Evolutionary conservation across 2,888 invertebrate genomes (phyloP).

Genomic region (Drosophila helvetica): DNA sequence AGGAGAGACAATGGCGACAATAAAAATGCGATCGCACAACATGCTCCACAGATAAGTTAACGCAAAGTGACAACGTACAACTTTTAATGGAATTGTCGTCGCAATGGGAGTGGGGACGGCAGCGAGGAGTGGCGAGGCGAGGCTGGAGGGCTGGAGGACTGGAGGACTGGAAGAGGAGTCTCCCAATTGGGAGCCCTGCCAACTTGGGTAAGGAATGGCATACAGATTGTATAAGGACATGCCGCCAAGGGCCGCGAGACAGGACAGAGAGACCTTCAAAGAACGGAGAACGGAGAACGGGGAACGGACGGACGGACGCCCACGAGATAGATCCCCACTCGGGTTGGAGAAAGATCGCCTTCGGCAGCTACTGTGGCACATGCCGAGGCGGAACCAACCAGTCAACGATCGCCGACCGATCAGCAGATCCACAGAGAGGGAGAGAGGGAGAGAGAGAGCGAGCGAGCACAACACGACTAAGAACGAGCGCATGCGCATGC

Average conservation of each 20-base stretch:
- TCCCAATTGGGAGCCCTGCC: slow-evolving; percentile 45
- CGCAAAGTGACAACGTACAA: slow-evolving; percentile 79
- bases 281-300: slow-evolving; percentile 6
- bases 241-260: slow-evolving; percentile 9
- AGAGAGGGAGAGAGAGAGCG: background rate
- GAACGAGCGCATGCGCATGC: background rate
- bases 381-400: slow-evolving; percentile 76
- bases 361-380: slow-evolving; percentile 77
- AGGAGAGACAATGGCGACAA: slow-evolving; percentile 78
- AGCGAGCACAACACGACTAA: background rate
- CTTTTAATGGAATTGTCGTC: slow-evolving; percentile 80
- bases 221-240: slow-evolving; percentile 66
- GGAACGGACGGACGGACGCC: slow-evolving; percentile 54
- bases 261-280: slow-evolving; percentile 38
- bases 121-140: background rate
- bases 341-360: slow-evolving; percentile 53
- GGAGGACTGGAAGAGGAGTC: slow-evolving; percentile 7
- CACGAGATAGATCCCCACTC: slow-evolving; percentile 56
- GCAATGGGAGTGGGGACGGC: slow-evolving; percentile 34
- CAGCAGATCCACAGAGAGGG: slow-evolving; percentile 5
- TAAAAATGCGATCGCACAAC: slow-evolving; percentile 81
- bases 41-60: slow-evolving; percentile 76
- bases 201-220: slow-evolving; percentile 45
- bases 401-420: slow-evolving; percentile 58
- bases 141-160: background rate